Base-by-base conservation (phyloP, 2,797 vertebrate species). In the Remorina albescens region DNA sequence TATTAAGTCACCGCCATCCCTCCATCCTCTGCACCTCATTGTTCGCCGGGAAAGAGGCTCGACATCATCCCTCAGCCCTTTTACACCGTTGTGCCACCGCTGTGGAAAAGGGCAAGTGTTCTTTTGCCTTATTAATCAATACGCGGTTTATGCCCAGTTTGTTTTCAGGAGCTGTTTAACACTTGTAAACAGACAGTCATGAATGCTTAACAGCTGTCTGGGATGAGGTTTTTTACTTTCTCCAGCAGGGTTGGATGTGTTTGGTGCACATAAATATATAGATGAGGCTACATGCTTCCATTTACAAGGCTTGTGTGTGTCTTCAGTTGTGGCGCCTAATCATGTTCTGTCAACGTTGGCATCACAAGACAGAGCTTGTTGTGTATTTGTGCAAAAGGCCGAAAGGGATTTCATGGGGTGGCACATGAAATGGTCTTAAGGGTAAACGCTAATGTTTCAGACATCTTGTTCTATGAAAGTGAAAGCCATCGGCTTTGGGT, bases 1-100 rank as follows among this genome's bases (percentile, higher is more conserved):
- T 80, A 76, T 78, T 76, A 80, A 78, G 67, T 81, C 82, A 73
- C 76, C 54, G 36, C 80, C 2, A 21, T 74, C 69, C 42, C 72
- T 53, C 51, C 57, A 36, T 68, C 64, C 54, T 61, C 70, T 57
- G 37, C 50, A 1, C 34, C 39, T 65, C 83, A 66, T 54, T 73
- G 79, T 66, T 65, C 8, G 1, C 41, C 2, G 59, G 44, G 56
- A 68, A 66, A 59, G 57, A 10, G 34, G n/a, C 21, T 62, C 26
- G 47, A 64, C 58, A 13, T 56, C 61, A 53, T 50, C 64, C 28
- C 21, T 3, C 1, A 61, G 61, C 36, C 41, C 2, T 26, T 71
- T 67, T 19, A 74, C 66, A 47, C 61, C 0, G 60, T 16, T 13
- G 6, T 10, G 26, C 71, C 61, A 71, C 15, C 62, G 46, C 41